Evolutionary conservation across 2,113 vertebrate genomes (phyloP), one percentile per base, ranked within the genome.

Genomic region (Oreotrochilus melanogaster): DNA sequence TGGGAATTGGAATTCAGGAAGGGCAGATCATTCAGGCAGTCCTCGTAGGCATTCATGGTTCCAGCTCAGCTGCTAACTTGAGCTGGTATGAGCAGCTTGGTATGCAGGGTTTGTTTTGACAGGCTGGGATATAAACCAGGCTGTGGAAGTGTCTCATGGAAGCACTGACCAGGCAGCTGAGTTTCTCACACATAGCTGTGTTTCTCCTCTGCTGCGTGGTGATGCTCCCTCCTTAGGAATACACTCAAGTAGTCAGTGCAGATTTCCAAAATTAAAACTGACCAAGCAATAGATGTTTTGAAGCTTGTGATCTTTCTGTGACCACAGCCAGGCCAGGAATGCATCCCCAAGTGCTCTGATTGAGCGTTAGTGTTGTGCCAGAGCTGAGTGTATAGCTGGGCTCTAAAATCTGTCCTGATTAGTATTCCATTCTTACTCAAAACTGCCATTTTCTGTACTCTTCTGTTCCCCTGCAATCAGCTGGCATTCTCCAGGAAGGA

Each of bases 231-330:
- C 1, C 61, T 39, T 2, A 37, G 79, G 50, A 76, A 61, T 7
- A 16, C 4, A 0, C 31, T 35, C 7, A 2, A 14, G 9, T 0
- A 4, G 3, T 69, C 58, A 4, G 2, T 2, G 6, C 31, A 53
- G 35, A 35, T 80, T 11, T 48, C 48, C 21, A 5, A 12, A 39
- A 10, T 10, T 25, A 13, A 56, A 53, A n/a, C 30, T 35, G 21
- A 0, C 31, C 5, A 37, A 37, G 50, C 70, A 9, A 3, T 14
- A n/a, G 80, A 17, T 39, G 79, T 11, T 56, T 21, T 24, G 15
- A 37, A 56, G 62, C 39, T 80, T 0, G 0, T 22, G 83, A 27
- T 75, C 8, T 28, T 56, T n/a, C 50, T 31, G 67, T 19, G 23
- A 1, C 31, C 18, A 1, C 51, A 42, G 71, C 37, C 75, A 53